These are phyloP conservation scores for Drosophila paramelanica DNA, from an alignment of 2,888 invertebrate genomes.

Conservation along the genomic window DNA sequence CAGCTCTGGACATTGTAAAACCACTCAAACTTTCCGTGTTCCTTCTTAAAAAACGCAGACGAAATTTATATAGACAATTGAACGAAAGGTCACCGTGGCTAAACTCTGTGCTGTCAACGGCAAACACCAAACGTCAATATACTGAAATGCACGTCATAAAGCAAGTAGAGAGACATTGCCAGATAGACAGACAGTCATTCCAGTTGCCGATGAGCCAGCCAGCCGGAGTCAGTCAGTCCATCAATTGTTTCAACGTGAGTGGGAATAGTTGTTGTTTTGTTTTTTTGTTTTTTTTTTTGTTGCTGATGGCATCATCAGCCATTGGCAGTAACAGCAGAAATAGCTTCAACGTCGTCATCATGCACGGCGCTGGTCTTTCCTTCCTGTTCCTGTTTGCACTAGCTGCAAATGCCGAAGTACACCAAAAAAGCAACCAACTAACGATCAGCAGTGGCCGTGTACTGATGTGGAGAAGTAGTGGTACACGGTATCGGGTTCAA, in stretches of 20 bases:
- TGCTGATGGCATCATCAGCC: conserved; percentile 55
- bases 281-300: background rate
- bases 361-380: conserved; percentile 38
- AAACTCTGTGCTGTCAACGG: conserved; percentile 53
- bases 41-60: conserved; percentile 13
- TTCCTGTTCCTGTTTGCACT: conserved; percentile 45
- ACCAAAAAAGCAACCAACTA: conserved; percentile 50
- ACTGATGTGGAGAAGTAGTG: conserved; percentile 17
- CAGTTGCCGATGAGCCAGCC: conserved; percentile 34
- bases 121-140: conserved; percentile 60
- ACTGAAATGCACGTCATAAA: conserved; percentile 55
- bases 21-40: conserved; percentile 3
- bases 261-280: conserved; percentile 45
- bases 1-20: conserved; percentile 5
- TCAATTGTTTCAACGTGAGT: conserved; percentile 66
- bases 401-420: conserved; percentile 34
- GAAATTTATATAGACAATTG: conserved; percentile 28
- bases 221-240: conserved; percentile 27
- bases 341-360: conserved; percentile 46
- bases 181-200: conserved; percentile 42
- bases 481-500: conserved; percentile 7
- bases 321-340: conserved; percentile 23
- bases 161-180: conserved; percentile 41
- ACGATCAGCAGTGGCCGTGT: conserved; percentile 38
- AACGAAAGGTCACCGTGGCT: conserved; percentile 21